phyloP scores from a whole-genome alignment of 1,140 invertebrate genomes.

The Diploscapter pachys region DNA sequence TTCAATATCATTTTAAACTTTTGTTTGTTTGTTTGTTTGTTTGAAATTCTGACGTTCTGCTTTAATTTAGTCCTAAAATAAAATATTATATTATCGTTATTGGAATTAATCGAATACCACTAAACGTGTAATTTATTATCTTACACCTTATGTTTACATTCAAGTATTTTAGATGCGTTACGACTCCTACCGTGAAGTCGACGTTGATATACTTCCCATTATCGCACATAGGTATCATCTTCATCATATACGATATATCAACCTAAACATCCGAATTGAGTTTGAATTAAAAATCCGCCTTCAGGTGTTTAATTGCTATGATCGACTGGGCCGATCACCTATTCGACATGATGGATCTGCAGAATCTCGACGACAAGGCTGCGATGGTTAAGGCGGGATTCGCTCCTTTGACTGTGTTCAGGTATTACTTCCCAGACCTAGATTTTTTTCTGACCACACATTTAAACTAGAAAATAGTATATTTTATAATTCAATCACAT shows the following conservation, averaged over 20 bases:
- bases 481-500: too few species aligned
- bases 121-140: too few species aligned
- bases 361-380: constrained; percentile 53
- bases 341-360: constrained; percentile 55
- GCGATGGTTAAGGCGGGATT: constrained; percentile 49
- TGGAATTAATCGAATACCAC: too few species aligned
- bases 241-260: too few species aligned
- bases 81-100: too few species aligned
- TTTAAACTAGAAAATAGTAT: too few species aligned
- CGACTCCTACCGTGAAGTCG: constrained; percentile 50
- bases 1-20: constrained; percentile 13
- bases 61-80: too few species aligned
- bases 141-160: background rate
- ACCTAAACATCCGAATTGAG: too few species aligned
- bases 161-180: constrained; percentile 50
- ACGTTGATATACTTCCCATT: constrained; percentile 46
- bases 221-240: constrained; percentile 40
- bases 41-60: too few species aligned
- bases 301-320: constrained; percentile 48
- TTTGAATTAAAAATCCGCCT: too few species aligned
- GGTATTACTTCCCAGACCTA: too few species aligned
- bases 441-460: too few species aligned
- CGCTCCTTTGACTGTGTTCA: constrained; percentile 48
- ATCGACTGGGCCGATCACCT: constrained; percentile 58
- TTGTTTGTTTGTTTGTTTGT: background rate